Evolutionary conservation across 2,888 invertebrate species (phyloP).

Genomic region (Eueremaeus valkanovi): DNA sequence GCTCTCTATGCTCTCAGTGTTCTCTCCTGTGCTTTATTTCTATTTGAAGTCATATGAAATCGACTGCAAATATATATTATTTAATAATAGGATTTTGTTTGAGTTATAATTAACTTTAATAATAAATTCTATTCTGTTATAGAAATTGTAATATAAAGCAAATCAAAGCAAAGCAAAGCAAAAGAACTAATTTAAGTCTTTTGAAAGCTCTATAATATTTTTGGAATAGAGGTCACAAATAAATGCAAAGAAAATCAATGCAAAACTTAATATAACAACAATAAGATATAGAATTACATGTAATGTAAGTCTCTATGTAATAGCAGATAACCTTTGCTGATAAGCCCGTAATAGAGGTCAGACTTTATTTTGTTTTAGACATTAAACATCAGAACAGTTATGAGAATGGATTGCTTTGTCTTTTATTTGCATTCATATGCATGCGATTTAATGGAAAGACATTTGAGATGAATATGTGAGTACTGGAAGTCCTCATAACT

Average conservation of each 20-base stretch:
- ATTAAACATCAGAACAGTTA: not conserved
- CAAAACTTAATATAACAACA: not conserved
- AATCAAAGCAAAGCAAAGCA: no score
- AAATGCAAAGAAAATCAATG: not conserved
- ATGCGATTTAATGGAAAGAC: not conserved
- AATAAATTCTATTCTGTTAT: no score
- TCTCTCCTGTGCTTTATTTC: no score
- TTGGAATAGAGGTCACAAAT: not conserved
- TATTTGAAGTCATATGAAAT: no score
- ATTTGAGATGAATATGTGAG: not conserved
- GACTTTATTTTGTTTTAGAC: not conserved
- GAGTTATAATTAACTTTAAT: no score
- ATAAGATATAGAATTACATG: not conserved
- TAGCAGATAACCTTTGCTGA: not conserved
- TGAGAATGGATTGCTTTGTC: not conserved
- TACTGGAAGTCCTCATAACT: not conserved
- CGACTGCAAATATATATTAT: no score
- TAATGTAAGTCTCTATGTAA: not conserved
- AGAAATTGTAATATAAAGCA: no score
- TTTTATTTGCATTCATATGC: not conserved
- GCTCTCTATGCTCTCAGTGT: no score
- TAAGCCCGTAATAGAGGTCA: not conserved
- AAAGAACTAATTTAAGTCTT: no score
- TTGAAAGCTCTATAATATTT: no score
- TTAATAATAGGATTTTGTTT: no score